A percentile compares a stretch with the other conserved stretches of the same genome.
These are phyloP conservation scores for Chrysaora quinquecirrha DNA, from an alignment of 30 jellyfish, hydroid and myxozoan species.

Conservation along the genomic window DNA sequence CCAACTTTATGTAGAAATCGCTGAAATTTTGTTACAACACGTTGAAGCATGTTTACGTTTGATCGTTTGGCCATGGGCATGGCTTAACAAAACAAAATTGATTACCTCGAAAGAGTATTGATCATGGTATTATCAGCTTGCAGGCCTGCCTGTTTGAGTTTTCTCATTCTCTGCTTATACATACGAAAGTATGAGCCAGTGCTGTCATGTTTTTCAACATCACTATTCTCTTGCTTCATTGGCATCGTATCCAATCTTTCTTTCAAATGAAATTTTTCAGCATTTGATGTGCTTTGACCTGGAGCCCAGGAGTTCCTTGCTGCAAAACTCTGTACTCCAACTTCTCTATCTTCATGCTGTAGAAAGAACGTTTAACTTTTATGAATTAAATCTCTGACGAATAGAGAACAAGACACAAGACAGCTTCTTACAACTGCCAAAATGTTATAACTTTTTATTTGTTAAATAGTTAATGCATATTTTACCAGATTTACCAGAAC, in stretches of 20 bases:
- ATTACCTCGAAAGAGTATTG: slow-evolving; percentile 38
- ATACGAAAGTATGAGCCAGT: slow-evolving; percentile 81
- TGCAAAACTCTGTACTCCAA: not conserved
- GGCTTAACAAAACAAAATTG: no score
- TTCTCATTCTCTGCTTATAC: slow-evolving; percentile 88
- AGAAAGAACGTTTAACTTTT: no score
- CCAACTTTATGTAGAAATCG: no score
- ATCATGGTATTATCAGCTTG: slow-evolving; percentile 85
- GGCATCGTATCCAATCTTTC: slow-evolving; percentile 4
- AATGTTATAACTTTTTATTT: no score
- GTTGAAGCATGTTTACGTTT: no score
- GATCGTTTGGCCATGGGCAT: no score
- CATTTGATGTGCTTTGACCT: not conserved
- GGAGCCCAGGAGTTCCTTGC: slow-evolving; percentile 8
- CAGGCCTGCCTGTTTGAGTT: slow-evolving; percentile 93
- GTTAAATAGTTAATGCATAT: no score
- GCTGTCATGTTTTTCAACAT: slow-evolving; percentile 46
- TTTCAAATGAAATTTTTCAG: not conserved
- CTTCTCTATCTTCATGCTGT: slow-evolving; percentile 1
- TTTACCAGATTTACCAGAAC: no score
- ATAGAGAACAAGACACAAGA: no score
- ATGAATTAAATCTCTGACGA: no score
- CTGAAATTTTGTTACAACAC: no score
- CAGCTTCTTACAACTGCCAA: no score
- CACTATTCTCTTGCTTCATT: slow-evolving; percentile 9